A percentile compares a stretch with the other conserved stretches of the same genome.
These are phyloP conservation scores for Epizoanthus scotinus DNA, from an alignment of 92 coral and sea anemone species.

Conservation along the genomic window DNA sequence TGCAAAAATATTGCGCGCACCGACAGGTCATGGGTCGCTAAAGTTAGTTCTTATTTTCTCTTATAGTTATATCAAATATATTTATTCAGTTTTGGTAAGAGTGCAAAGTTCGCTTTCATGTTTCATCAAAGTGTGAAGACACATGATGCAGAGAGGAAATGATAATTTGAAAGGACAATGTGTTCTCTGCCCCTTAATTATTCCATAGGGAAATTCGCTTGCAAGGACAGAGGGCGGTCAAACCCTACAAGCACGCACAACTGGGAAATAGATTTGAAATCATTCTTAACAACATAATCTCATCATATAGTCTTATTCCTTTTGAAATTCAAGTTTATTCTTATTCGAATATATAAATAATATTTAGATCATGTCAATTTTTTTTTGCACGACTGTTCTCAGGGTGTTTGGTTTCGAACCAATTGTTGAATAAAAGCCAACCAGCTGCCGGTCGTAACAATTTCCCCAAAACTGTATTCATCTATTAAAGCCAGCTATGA, in stretches of 20 bases:
- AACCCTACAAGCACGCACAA: slow-evolving; percentile 4
- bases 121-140: background rate
- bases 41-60: background rate
- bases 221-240: background rate
- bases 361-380: no score
- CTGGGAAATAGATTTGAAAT: background rate
- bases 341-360: background rate
- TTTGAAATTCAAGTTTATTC: background rate
- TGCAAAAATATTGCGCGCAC: slow-evolving; percentile 11
- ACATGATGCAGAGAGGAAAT: slow-evolving; percentile 11
- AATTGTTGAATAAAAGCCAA: no score
- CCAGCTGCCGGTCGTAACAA: no score
- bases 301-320: background rate
- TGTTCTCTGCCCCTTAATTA: no score
- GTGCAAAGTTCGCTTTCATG: slow-evolving; percentile 10
- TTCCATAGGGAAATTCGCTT: background rate
- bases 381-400: no score
- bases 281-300: background rate
- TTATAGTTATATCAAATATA: background rate
- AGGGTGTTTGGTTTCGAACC: no score
- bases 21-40: background rate
- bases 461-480: no score
- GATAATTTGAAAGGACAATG: background rate
- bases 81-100: background rate
- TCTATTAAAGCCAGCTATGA: no score